phyloP scores from a whole-genome alignment of 2,888 invertebrate species.

The Macrophya alboannulata region DNA sequence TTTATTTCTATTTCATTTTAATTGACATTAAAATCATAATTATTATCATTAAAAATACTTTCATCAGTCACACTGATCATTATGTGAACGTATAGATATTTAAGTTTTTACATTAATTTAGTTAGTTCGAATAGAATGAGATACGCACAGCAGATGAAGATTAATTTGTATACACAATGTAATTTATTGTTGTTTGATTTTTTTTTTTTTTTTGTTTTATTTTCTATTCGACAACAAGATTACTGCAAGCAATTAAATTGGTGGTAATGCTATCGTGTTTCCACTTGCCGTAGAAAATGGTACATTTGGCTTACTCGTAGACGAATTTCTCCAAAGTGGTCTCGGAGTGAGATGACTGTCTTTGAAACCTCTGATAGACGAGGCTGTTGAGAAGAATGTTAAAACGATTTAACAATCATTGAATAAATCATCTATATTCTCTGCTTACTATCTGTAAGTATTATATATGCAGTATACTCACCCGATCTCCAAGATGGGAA shows the following conservation, averaged over 20 bases:
- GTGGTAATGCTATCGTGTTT: conserved; percentile 63
- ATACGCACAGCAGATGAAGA: neutral
- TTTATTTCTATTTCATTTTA: neutral
- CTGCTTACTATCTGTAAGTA: neutral
- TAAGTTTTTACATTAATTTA: neutral
- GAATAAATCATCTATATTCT: conserved; percentile 33
- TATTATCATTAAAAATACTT: neutral
- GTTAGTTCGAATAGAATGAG: neutral
- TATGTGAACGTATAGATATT: neutral
- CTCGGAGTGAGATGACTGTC: conserved; percentile 69
- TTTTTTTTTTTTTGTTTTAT: neutral
- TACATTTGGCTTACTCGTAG: conserved; percentile 58
- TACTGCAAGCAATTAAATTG: conserved; percentile 56
- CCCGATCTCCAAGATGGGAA: conserved; percentile 75
- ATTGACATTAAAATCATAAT: neutral
- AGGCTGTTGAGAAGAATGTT: conserved; percentile 61
- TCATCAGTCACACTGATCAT: neutral
- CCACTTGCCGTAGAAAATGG: conserved; percentile 46
- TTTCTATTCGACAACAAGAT: neutral
- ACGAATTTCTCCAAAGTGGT: conserved; percentile 70
- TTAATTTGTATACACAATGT: neutral
- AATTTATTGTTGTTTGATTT: no score
- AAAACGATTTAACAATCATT: conserved; percentile 17
- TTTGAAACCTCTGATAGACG: conserved; percentile 64
- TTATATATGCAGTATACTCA: conserved; percentile 60